Base-by-base conservation (phyloP, 2,113 vertebrate species). In the Coregonus clupeaformis region DNA sequence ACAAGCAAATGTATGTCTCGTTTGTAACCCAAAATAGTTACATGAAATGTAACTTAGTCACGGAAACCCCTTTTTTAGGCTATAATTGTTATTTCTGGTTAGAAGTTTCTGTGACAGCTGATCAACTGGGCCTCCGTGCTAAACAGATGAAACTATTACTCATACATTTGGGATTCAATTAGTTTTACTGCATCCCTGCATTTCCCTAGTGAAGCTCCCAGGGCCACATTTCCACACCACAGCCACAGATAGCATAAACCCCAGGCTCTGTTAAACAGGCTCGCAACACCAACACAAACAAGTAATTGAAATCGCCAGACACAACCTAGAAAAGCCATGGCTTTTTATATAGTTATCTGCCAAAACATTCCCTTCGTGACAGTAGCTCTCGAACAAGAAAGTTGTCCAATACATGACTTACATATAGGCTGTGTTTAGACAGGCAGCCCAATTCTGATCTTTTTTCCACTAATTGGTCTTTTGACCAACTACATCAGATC, bases 221-320 rank as follows among this genome's bases (percentile, higher is more conserved):
- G 71, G 78, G 79, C 77, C 85, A 82, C 80, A 47, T 14, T 70
- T 24, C 11, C 70, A 60, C 29, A 63, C 68, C 22, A 13, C 59
- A 59, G 30, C 22, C 32, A 69, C 73, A 65, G 73, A 9, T 60
- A 36, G 49, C 72, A 69, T 79, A 68, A 83, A 68, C 68, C 82
- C 1, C 76, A 82, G 74, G 73, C 72, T 84, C 16, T 77, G 22
- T 20, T 74, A 67, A 18, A 52, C 49, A 52, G 49, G 49, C 16
- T 4, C 16, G 22, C 72, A 75, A 71, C 75, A 83, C 75, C 49
- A 82, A 77, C 60, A 71, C 27, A 27, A 84, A 75, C 80, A 74
- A 49, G 75, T 77, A 7, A 7, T 69, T 52, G 59, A 32, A 76
- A 55, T 72, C 20, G 13, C 68, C 64, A 78, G 70, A 76, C 77